A percentile compares a stretch with the other conserved stretches of the same genome.
Evolutionary conservation across 2,888 invertebrate genomes (phyloP).

Genomic region (Agrochola litura): DNA sequence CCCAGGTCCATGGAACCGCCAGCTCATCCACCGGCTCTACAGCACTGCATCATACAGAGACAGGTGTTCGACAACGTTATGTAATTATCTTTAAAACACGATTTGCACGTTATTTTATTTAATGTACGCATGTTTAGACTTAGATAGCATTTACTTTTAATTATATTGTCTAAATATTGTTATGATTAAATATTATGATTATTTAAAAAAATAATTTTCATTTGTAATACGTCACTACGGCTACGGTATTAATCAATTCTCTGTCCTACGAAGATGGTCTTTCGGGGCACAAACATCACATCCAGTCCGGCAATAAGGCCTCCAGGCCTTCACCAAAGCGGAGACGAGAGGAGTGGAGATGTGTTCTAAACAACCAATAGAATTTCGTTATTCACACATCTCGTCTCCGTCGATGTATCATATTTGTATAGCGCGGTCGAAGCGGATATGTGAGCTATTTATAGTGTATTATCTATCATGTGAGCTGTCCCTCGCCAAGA

Average conservation of each 20-base stretch:
- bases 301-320: neutral
- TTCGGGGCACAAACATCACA: neutral
- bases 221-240: neutral
- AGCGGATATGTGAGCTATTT: no score
- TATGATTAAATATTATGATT: constrained; percentile 7
- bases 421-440: no score
- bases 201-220: neutral
- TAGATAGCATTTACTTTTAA: neutral
- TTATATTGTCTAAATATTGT: neutral
- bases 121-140: neutral
- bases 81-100: neutral
- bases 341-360: no score
- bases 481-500: no score
- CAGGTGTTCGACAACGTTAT: neutral
- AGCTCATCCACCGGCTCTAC: constrained; percentile 46
- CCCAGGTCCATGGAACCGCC: constrained; percentile 57
- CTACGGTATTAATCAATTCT: neutral
- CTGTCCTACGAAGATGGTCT: neutral
- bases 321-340: no score
- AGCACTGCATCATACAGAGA: constrained; percentile 41
- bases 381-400: no score
- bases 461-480: neutral
- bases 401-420: no score
- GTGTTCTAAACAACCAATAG: no score
- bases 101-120: constrained; percentile 12